Evolutionary conservation across 2,113 vertebrate species (phyloP), one percentile per base, ranked within the genome.

Genomic region (Lipotes vexillifer): DNA sequence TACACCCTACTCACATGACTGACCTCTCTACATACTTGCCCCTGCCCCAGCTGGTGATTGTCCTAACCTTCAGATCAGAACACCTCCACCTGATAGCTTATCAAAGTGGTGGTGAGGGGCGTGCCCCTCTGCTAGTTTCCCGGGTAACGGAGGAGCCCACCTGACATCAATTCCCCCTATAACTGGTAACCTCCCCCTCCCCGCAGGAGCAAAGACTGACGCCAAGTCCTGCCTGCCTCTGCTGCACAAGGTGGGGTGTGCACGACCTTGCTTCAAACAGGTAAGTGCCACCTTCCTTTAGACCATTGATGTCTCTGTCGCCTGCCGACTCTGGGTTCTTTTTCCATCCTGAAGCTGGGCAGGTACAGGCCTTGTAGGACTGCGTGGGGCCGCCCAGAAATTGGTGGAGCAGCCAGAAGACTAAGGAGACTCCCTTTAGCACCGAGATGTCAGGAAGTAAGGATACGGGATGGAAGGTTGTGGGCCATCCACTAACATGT

Each of bases 11-110:
- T 80, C 49, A 57, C 11, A 25, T 25, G 20, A 52, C 46, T 46
- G 23, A 80, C 77, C 33, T 14, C 0, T 21, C 46, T n/a, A 5
- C 3, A 0, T 57, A 13, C n/a, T 57, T 0, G 0, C 7, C 7
- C 49, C 77, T 13, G 52, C 6, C 52, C 77, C 12, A 25, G 33
- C 12, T n/a, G 36, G 77, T 25, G 49, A 36, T 14, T 52, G 52
- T 15, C 15, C 49, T 52, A n/a, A 13, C 5, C n/a, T 80, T 57
- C 14, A 36, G 12, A 36, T 80, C 12, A 57, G 12, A 68, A 80
- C 3, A 9, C 57, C 77, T 57, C 46, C 65, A 66, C 65, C 33
- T 17, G 65, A 33, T 66, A n/a, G 65, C 7, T 18, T 66, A 15
- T 7, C 33, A 57, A 25, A 80, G 77, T 33, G 33, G 7, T 23